phyloP scores from a whole-genome alignment of 1,140 invertebrate genomes.

The Eriocheir sinensis region DNA sequence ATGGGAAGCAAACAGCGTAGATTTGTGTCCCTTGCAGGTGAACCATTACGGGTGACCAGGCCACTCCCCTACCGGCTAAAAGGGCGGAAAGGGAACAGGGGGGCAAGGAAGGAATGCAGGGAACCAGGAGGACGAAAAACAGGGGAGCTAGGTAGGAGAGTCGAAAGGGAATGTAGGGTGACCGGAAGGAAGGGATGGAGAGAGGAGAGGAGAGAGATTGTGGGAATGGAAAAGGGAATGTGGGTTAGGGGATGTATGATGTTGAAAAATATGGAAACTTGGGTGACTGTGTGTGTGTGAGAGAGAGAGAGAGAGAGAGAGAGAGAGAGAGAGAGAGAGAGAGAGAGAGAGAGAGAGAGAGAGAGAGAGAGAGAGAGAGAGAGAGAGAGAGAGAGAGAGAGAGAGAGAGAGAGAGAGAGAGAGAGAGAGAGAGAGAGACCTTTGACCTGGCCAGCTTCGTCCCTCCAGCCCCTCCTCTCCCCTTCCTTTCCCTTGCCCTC shows the following conservation, averaged over 20 bases:
- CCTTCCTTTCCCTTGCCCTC: no score
- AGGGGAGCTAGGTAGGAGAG: no score
- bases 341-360: no score
- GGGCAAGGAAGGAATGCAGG: no score
- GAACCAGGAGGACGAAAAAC: no score
- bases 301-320: background rate
- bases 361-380: background rate
- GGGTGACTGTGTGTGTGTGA: no score
- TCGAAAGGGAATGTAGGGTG: no score
- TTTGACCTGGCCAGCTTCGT: background rate
- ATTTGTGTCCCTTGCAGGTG: conserved; percentile 10
- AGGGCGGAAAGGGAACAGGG: background rate
- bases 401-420: background rate
- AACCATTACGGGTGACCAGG: conserved; percentile 22
- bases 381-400: background rate
- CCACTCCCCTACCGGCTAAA: background rate
- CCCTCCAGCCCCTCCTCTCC: background rate
- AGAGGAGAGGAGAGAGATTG: background rate
- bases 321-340: background rate
- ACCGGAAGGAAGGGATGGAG: background rate
- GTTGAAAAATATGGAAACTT: no score
- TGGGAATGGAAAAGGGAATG: background rate
- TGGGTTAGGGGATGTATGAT: background rate
- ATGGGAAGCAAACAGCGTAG: background rate
- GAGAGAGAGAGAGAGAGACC: background rate